Evolutionary conservation across 2,888 invertebrate species (phyloP), one percentile per base, ranked within the genome.

Genomic region (Villa cingulata): DNA sequence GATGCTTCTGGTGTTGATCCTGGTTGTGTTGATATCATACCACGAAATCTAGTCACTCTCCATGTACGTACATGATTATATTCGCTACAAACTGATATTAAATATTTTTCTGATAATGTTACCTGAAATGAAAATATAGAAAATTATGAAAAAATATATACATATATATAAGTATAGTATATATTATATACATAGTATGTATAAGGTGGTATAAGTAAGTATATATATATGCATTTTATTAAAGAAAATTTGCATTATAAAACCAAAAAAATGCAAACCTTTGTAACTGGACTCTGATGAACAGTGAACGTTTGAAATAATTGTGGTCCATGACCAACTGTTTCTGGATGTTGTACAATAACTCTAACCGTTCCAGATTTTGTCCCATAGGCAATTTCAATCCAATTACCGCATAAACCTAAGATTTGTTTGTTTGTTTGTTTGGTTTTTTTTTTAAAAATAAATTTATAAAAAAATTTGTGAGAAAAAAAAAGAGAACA

Each of bases 341-440:
- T 97, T 72, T 98, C 97, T 2, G 97, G 97, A 70, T 98, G 97
- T 61, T 97, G 97, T 0, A 97, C 96, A 50, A 98, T 96, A 2
- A 98, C 94, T 29, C 96, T 77, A 17, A 98, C 96, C 0, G 89
- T 89, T 2, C 97, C 97, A 17, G 87, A 88, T 55, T 86, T 83
- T 0, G 97, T 98, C 4, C 97, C 98, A 67, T 98, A 98, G 1
- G 97, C 98, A 59, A 98, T 97, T 72, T 98, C 98, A 61, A 98
- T 95, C 96, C 97, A 97, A 70, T 97, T 97, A 40, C 96, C 96
- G 70, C 92, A 92, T 49, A 94, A 74, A 75, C 89, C 94, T 91
- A 39, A 20, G 23, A 15, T 15, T n/a, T n/a, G n/a, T n/a, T n/a
- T n/a, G n/a, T n/a, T n/a, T n/a, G n/a, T n/a, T n/a, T n/a, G n/a